These are phyloP conservation scores for Thryonomys swinderianus DNA, from an alignment of 2,113 vertebrate genomes.

Conservation along the genomic window DNA sequence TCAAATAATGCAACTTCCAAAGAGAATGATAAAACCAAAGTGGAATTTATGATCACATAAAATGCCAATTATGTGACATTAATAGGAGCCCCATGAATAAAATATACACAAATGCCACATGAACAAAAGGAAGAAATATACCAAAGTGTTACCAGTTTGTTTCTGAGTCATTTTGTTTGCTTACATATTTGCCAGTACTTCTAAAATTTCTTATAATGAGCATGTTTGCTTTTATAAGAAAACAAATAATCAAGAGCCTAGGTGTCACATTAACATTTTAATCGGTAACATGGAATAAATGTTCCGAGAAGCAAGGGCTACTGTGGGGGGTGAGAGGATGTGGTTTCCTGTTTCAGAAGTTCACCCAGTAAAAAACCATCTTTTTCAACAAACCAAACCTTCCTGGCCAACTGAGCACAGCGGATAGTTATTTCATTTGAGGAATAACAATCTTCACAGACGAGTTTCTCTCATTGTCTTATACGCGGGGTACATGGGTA, in stretches of 20 bases:
- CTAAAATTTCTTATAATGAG: neutral
- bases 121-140: neutral
- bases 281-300: neutral
- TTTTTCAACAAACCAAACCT: neutral
- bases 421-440: neutral
- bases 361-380: neutral
- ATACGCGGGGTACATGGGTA: neutral
- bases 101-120: neutral
- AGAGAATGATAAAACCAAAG: neutral
- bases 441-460: neutral
- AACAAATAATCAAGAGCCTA: neutral
- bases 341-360: neutral
- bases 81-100: constrained; percentile 35
- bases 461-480: neutral
- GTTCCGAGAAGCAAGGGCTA: neutral
- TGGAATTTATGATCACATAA: constrained; percentile 4
- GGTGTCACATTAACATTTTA: neutral
- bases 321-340: neutral
- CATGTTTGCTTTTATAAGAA: constrained; percentile 9
- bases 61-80: neutral
- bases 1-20: constrained; percentile 10
- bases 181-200: constrained; percentile 32
- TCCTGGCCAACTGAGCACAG: neutral
- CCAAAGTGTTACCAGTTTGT: neutral
- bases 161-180: neutral